Conservation (phyloP, 1,140 invertebrate genomes). For the Camponotus floridanus region DNA sequence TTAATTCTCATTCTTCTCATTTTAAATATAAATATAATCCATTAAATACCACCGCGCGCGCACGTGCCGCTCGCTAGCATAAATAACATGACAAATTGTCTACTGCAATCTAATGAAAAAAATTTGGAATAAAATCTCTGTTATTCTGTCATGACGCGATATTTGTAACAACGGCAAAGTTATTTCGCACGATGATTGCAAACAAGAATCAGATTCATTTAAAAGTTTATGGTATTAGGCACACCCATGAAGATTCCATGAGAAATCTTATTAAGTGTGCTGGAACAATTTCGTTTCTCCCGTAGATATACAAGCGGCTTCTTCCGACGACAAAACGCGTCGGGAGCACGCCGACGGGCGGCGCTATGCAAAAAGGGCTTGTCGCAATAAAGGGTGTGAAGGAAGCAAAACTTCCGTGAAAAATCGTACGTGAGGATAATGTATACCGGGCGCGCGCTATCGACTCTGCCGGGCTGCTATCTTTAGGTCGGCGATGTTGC, state of each 20-base stretch:
- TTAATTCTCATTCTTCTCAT: background rate
- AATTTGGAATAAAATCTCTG: background rate
- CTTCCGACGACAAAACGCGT: constrained; percentile 61
- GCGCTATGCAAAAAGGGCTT: constrained; percentile 71
- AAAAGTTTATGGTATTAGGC: background rate
- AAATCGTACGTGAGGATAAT: constrained; percentile 83
- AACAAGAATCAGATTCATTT: background rate
- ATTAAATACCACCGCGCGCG: background rate
- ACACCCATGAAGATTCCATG: background rate
- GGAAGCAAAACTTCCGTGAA: constrained; percentile 83
- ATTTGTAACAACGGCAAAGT: background rate
- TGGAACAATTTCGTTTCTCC: background rate
- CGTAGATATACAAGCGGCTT: background rate
- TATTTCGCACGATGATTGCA: background rate
- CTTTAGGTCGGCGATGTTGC: constrained; percentile 78
- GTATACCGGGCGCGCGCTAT: constrained; percentile 77
- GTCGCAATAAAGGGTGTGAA: constrained; percentile 83
- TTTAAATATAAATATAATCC: background rate
- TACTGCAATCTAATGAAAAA: background rate
- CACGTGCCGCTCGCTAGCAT: background rate
- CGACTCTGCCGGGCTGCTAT: constrained; percentile 71
- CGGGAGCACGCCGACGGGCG: constrained; percentile 34
- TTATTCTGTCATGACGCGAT: background rate
- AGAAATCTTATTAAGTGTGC: background rate
- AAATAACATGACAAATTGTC: constrained; percentile 15